These are phyloP conservation scores for Emydocephalus ijimae DNA, from an alignment of 2,113 vertebrate species.

Conservation along the genomic window DNA sequence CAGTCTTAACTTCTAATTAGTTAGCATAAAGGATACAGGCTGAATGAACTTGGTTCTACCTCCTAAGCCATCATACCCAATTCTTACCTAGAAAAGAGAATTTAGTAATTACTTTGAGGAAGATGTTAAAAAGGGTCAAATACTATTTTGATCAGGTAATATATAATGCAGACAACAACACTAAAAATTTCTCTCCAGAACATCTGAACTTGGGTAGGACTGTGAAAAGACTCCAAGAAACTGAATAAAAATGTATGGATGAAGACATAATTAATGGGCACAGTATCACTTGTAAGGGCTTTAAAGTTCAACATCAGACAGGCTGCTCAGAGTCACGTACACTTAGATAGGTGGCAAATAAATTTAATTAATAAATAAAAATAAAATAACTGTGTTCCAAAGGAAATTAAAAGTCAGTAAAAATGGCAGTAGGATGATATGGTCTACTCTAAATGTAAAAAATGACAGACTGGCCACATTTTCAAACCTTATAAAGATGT, in stretches of 20 bases:
- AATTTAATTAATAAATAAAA: neutral
- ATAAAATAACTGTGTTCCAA: neutral
- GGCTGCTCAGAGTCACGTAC: neutral
- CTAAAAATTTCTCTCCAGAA: neutral
- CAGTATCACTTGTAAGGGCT: neutral
- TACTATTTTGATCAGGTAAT: neutral
- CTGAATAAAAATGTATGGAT: neutral
- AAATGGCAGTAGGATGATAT: neutral
- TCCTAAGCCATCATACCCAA: constrained; percentile 89
- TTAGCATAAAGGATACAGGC: constrained; percentile 83
- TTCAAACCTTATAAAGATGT: neutral
- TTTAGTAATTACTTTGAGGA: neutral
- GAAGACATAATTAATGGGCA: neutral
- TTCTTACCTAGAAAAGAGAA: constrained; percentile 77
- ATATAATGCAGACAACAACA: neutral
- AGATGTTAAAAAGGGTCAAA: neutral
- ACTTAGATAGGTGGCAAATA: neutral
- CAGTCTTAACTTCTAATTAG: neutral
- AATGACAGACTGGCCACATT: neutral
- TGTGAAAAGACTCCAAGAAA: neutral
- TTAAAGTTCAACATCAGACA: neutral
- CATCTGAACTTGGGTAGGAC: neutral
- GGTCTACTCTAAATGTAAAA: neutral
- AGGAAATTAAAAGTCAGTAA: neutral
- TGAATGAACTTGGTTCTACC: constrained; percentile 93